A percentile compares a stretch with the other conserved stretches of the same genome.
Evolutionary conservation across 2,888 invertebrate species (phyloP).

Genomic region (Candidula unifasciata): DNA sequence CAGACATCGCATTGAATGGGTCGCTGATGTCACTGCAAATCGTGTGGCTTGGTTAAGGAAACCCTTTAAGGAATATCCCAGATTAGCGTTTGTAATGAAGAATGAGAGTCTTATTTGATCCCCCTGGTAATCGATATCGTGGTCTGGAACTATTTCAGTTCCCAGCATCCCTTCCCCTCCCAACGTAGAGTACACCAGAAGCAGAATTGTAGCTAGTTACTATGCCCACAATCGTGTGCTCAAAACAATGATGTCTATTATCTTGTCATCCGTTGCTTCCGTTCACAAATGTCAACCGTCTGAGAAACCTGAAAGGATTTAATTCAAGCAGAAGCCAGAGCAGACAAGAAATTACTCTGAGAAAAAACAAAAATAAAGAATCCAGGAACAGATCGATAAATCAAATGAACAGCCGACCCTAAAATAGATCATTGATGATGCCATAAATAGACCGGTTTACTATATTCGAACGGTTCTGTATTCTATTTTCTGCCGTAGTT

Average conservation of each 20-base stretch:
- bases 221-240: not conserved
- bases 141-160: no score
- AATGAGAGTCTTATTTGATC: no score
- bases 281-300: not conserved
- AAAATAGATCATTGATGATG: slow-evolving; percentile 29
- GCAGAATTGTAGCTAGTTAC: not conserved
- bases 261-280: not conserved
- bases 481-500: slow-evolving; percentile 12
- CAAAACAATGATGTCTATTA: not conserved
- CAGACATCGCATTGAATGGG: no score
- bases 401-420: not conserved
- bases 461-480: not conserved
- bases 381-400: slow-evolving; percentile 19
- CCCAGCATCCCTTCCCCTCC: no score
- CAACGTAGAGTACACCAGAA: not conserved
- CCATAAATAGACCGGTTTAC: slow-evolving; percentile 21
- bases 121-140: no score
- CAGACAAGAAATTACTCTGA: not conserved
- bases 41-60: no score
- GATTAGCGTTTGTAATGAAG: no score
- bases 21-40: no score
- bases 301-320: not conserved
- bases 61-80: no score
- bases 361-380: not conserved
- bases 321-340: not conserved